Conservation (phyloP, 1,140 invertebrate genomes). For the Tetraneura akinire region DNA sequence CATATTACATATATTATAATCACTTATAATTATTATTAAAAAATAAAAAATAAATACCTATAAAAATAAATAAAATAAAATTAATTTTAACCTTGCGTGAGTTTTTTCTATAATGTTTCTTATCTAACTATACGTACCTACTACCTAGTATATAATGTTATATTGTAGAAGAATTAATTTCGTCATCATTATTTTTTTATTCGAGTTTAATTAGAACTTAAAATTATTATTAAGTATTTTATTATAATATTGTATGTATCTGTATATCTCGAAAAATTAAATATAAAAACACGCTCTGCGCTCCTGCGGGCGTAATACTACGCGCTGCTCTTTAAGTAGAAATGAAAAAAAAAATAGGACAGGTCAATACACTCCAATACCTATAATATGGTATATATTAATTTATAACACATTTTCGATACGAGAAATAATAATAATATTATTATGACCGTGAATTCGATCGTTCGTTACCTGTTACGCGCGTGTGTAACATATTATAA, state of each 20-base stretch:
- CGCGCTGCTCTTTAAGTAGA: conserved; percentile 4
- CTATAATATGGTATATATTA: conserved; percentile 6
- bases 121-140: too few species aligned
- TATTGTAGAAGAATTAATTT: too few species aligned
- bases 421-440: neutral
- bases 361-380: conserved; percentile 36
- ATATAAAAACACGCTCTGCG: neutral
- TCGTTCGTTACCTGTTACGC: neutral
- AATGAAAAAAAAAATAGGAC: conserved; percentile 42
- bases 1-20: too few species aligned
- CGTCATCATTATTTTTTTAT: too few species aligned
- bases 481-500: neutral
- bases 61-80: too few species aligned
- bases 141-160: too few species aligned
- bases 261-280: too few species aligned
- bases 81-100: too few species aligned
- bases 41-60: neutral
- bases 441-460: conserved; percentile 1
- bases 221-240: too few species aligned
- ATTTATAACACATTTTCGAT: conserved; percentile 25
- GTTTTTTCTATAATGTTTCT: too few species aligned
- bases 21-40: neutral
- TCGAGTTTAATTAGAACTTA: too few species aligned
- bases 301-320: neutral
- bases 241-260: too few species aligned